These are phyloP conservation scores for Idaea aversata DNA, from an alignment of 2,888 invertebrate species.

Conservation along the genomic window DNA sequence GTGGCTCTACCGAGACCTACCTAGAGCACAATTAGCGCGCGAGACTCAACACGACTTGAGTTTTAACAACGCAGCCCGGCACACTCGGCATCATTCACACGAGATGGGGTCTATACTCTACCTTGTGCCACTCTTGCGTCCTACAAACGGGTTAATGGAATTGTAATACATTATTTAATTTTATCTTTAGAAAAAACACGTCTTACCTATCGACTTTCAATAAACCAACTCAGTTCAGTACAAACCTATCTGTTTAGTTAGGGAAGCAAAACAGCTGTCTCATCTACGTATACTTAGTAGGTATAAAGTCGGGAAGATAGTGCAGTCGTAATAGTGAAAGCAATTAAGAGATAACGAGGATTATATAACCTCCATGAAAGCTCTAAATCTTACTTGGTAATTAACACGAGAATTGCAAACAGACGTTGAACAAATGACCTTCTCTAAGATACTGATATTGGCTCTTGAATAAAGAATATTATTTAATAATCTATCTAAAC, in stretches of 20 bases:
- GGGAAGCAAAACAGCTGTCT: not conserved
- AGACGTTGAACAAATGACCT: conserved; percentile 21
- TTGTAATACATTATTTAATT: conserved; percentile 34
- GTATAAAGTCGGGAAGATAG: conserved; percentile 19
- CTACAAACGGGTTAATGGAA: conserved; percentile 51
- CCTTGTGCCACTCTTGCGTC: conserved; percentile 52
- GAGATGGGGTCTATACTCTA: conserved; percentile 47
- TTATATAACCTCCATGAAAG: conserved; percentile 44
- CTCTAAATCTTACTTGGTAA: conserved; percentile 44
- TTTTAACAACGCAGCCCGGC: conserved; percentile 73
- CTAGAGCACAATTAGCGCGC: conserved; percentile 77
- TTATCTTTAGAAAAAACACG: not conserved
- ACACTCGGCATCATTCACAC: conserved; percentile 73
- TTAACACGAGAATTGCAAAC: conserved; percentile 43
- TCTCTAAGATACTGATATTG: conserved; percentile 3
- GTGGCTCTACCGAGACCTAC: conserved; percentile 37
- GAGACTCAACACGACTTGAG: conserved; percentile 76
- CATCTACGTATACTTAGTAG: not conserved
- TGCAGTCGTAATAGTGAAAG: conserved; percentile 28
- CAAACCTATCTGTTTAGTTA: conserved; percentile 11
- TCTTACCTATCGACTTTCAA: not conserved
- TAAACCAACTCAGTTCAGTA: conserved; percentile 9
- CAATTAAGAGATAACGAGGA: conserved; percentile 41
- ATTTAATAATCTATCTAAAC: too few species aligned
- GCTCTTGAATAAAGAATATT: conserved; percentile 2